Base-by-base conservation (phyloP, 1,140 invertebrate species). In the Trichogramma pretiosum region DNA sequence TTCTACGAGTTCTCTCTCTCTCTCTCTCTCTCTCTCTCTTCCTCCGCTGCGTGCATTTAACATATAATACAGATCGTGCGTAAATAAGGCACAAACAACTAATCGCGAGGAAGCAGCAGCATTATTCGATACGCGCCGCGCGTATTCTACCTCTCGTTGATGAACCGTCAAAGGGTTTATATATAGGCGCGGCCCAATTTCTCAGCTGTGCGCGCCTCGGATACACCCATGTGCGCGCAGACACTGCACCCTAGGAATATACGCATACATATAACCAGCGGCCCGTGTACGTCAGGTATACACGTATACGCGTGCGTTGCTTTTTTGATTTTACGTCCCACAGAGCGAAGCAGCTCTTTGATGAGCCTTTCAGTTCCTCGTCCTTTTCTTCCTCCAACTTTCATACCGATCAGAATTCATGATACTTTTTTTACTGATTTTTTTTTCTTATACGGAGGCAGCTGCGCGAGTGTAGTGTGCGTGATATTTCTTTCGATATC, bases 311-410 rank as follows among this genome's bases (percentile, higher is more conserved):
- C 13, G 16, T n/a, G n/a, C 18, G 21, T 10, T n/a, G 37, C 44
- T 7, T 13, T 50, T 50, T 50, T 50, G 41, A 50, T 50, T 50
- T 50, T 42, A 45, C 42, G 36, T 24, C 4, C n/a, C 41, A 13
- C n/a, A n/a, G n/a, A n/a, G 16, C 39, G 17, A 30, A 32, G 14
- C 28, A 19, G 22, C 41, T 40, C 28, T 35, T 41, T 41, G 34
- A 41, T 35, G 19, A 36, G 23, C 36, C 14, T 19, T 22, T 24
- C 33, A 22, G 9, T 28, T 13, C 10, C 5, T 11, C 23, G 8
- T 16, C 23, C 9, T 39, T 22, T 14, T 39, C 37, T 39, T 14
- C 5, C 37, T 23, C 24, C n/a, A 22, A 7, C 38, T 23, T 3
- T 8, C 23, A n/a, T n/a, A n/a, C n/a, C n/a, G n/a, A n/a, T n/a